Conservation (phyloP, 2,888 invertebrate genomes). For the Vesta saturnalis region DNA sequence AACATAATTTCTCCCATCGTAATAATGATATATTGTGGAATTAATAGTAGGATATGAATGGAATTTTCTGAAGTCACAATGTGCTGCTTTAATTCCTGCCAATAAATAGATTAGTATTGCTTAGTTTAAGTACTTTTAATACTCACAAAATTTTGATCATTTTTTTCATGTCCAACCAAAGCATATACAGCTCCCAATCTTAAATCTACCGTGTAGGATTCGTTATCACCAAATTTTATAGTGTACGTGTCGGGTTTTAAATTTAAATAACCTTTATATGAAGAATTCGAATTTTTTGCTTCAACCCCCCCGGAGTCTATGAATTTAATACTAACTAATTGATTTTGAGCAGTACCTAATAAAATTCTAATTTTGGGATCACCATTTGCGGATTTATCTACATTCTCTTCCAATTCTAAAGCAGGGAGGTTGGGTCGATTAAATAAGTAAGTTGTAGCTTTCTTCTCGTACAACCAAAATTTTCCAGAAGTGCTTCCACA, state of each 20-base stretch:
- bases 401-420: conserved; percentile 60
- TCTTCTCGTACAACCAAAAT: conserved; percentile 25
- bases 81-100: conserved; percentile 12
- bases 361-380: conserved; percentile 67
- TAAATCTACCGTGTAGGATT: conserved; percentile 51
- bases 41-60: conserved; percentile 83
- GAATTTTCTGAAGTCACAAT: conserved; percentile 74
- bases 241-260: background rate
- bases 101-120: conserved; percentile 13
- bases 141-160: conserved; percentile 59
- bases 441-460: conserved; percentile 37
- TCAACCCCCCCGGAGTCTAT: background rate
- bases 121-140: background rate
- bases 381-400: conserved; percentile 67
- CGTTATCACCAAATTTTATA: conserved; percentile 30
- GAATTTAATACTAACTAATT: conserved; percentile 1
- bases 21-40: conserved; percentile 93
- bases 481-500: background rate
- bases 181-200: conserved; percentile 75
- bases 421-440: conserved; percentile 34
- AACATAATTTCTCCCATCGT: conserved; percentile 96
- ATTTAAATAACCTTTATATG: background rate
- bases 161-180: conserved; percentile 62
- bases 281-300: background rate
- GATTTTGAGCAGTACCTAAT: conserved; percentile 49